phyloP scores from a whole-genome alignment of 2,888 invertebrate genomes.

The Eurois occulta region DNA sequence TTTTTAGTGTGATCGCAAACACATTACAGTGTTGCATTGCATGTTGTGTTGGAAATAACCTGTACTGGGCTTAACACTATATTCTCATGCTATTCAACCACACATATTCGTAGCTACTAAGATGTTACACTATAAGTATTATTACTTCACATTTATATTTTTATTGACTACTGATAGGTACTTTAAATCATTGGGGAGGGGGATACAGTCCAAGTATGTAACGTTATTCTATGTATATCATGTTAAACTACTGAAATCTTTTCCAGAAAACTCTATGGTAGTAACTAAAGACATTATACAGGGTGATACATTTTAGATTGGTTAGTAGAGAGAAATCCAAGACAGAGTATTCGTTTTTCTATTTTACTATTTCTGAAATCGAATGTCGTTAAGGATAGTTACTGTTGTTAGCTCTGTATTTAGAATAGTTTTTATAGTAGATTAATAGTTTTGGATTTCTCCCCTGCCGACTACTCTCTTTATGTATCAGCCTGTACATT shows the following conservation, averaged over 20 bases:
- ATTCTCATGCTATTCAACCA: slow-evolving; percentile 32
- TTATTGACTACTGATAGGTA: slow-evolving; percentile 29
- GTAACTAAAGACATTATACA: slow-evolving; percentile 6
- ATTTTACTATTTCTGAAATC: background rate
- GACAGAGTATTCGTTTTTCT: background rate
- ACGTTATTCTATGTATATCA: slow-evolving; percentile 38
- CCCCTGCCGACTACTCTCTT: too few species aligned
- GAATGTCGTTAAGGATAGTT: too few species aligned
- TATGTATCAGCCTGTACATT: slow-evolving; percentile 4
- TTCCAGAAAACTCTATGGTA: slow-evolving; percentile 34
- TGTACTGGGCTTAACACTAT: background rate
- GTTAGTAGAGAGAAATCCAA: background rate
- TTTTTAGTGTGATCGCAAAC: background rate
- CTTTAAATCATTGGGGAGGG: slow-evolving; percentile 11
- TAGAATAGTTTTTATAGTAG: too few species aligned
- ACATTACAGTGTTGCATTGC: background rate
- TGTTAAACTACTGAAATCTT: slow-evolving; percentile 42
- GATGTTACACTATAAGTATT: slow-evolving; percentile 43
- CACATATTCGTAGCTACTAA: slow-evolving; percentile 44
- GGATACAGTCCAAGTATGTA: slow-evolving; percentile 41
- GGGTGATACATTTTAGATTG: slow-evolving; percentile 14
- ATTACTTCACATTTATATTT: slow-evolving; percentile 27
- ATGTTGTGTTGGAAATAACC: background rate
- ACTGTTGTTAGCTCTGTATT: background rate
- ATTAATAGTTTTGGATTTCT: too few species aligned